phyloP scores from a whole-genome alignment of 2,797 vertebrate species.

The Cryptoblepharus egeriae region DNA sequence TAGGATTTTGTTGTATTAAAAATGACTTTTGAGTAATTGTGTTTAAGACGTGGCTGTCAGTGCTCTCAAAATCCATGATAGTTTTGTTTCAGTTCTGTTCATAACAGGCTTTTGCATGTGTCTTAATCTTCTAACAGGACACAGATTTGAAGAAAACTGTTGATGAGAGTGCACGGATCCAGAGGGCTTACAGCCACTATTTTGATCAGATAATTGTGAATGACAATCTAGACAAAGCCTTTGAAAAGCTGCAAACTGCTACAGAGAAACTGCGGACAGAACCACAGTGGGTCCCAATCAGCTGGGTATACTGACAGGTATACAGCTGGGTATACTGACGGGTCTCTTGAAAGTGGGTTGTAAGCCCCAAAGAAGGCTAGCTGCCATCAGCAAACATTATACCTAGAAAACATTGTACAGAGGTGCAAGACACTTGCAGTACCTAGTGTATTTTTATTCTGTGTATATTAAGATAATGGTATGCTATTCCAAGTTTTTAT shows the following conservation, averaged over 20 bases:
- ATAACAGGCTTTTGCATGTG: background rate
- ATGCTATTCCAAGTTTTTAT: conserved; percentile 92
- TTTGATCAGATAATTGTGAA: conserved; percentile 96
- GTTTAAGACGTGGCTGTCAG: background rate
- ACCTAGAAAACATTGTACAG: conserved; percentile 65
- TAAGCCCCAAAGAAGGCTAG: conserved; percentile 56
- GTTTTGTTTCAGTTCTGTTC: background rate
- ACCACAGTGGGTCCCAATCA: conserved; percentile 97
- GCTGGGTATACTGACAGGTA: conserved; percentile 96
- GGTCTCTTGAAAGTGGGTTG: conserved; percentile 36
- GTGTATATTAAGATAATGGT: conserved; percentile 77
- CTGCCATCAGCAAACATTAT: conserved; percentile 55
- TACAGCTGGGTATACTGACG: conserved; percentile 97
- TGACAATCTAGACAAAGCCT: conserved; percentile 97
- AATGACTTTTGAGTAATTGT: background rate
- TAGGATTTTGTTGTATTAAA: too few species aligned
- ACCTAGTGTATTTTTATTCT: conserved; percentile 78
- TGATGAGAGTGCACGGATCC: conserved; percentile 94
- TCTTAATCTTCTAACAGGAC: conserved; percentile 81
- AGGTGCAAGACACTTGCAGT: conserved; percentile 69
- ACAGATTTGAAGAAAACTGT: conserved; percentile 97
- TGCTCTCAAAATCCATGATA: background rate
- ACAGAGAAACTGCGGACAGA: conserved; percentile 89
- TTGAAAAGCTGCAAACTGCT: conserved; percentile 90
- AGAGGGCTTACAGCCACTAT: conserved; percentile 95